These are phyloP conservation scores for Melopsittacus undulatus DNA, from an alignment of 2,797 vertebrate species.

Conservation along the genomic window DNA sequence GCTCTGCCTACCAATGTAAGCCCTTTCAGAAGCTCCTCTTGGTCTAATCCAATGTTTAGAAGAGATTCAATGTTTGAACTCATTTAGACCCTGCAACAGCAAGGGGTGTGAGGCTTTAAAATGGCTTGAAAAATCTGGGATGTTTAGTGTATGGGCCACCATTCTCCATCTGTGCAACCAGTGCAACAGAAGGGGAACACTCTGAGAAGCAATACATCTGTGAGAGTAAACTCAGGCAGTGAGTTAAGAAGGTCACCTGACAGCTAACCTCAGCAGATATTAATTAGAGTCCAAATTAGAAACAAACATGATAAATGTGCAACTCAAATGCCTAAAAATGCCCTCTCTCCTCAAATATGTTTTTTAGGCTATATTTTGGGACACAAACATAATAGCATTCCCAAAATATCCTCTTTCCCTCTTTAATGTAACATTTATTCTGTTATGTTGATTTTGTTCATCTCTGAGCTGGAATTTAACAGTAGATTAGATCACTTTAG, in stretches of 20 bases:
- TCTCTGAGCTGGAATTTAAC: slow-evolving; percentile 71
- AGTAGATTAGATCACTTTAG: slow-evolving; percentile 75
- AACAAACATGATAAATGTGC: neutral
- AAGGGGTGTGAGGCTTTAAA: neutral
- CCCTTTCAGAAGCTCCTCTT: neutral
- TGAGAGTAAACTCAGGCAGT: neutral
- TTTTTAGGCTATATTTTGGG: neutral
- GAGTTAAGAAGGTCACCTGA: neutral
- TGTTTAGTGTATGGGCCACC: neutral
- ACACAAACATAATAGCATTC: slow-evolving; percentile 28
- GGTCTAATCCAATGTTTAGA: neutral
- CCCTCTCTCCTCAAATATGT: neutral
- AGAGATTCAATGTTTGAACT: neutral
- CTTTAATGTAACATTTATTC: slow-evolving; percentile 58
- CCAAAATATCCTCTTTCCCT: slow-evolving; percentile 33
- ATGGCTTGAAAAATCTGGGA: neutral
- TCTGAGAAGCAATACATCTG: neutral
- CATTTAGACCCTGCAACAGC: neutral
- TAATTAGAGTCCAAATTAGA: slow-evolving; percentile 17
- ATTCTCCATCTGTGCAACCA: neutral
- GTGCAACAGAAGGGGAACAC: neutral
- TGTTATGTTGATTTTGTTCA: slow-evolving; percentile 71
- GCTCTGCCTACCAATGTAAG: neutral
- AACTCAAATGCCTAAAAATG: neutral
- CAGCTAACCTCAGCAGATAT: neutral